Conservation (phyloP, 2,113 vertebrate genomes). For the Upupa epops region DNA sequence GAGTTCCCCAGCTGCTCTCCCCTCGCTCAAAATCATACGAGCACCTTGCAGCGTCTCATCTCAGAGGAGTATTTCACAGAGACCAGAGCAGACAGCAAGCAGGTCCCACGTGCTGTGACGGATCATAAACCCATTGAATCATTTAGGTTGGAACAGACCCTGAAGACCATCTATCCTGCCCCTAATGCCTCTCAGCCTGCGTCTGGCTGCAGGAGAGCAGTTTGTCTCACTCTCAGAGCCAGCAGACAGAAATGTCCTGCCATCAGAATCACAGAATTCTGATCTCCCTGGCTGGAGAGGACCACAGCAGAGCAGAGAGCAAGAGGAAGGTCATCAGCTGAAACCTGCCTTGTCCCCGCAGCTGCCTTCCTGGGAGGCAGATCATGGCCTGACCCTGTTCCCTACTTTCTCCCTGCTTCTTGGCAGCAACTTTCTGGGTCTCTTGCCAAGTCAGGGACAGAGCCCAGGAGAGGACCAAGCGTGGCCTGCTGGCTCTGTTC, state of each 20-base stretch:
- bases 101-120: neutral
- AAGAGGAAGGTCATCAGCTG: neutral
- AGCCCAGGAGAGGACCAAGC: neutral
- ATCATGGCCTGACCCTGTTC: neutral
- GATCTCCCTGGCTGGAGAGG: too few relatives aligned
- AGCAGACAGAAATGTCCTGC: neutral
- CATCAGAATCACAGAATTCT: too few relatives aligned
- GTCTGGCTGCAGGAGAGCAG: neutral
- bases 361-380: neutral
- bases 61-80: neutral
- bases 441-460: neutral
- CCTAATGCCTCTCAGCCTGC: neutral
- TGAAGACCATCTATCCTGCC: neutral
- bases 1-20: neutral
- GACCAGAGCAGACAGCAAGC: neutral
- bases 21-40: neutral
- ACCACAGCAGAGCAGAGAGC: neutral
- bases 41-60: neutral
- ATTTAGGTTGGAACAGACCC: neutral
- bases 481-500: neutral
- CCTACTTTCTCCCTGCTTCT: neutral
- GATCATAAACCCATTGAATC: too few relatives aligned
- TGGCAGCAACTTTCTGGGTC: neutral
- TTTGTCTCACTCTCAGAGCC: rapidly evolving
- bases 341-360: rapidly evolving